phyloP scores from a whole-genome alignment of 2,113 vertebrate species.

The Chelonoidis abingdonii region DNA sequence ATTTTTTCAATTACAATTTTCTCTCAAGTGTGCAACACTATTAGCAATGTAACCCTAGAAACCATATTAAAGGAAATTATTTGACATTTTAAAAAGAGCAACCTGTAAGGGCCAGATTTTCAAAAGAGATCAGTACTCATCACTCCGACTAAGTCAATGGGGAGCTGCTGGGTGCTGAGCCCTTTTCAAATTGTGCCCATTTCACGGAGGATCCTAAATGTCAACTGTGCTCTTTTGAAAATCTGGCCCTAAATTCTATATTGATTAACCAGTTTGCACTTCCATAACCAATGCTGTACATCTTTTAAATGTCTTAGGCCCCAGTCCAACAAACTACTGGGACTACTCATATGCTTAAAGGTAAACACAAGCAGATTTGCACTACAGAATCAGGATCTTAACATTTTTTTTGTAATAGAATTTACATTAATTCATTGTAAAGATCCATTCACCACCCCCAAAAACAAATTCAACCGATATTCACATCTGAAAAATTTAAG shows the following conservation, averaged over 20 bases:
- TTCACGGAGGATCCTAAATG: background rate
- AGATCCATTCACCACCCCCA: fast-evolving
- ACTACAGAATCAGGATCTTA: background rate
- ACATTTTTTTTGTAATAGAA: background rate
- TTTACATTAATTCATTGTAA: background rate
- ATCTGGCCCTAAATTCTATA: background rate
- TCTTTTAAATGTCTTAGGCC: background rate
- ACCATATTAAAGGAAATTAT: background rate
- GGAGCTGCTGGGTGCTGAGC: background rate
- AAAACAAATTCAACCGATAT: background rate
- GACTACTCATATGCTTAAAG: background rate
- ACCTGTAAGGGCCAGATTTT: background rate
- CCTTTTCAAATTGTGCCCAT: background rate
- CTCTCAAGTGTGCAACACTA: background rate
- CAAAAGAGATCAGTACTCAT: background rate
- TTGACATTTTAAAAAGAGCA: background rate
- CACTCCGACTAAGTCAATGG: background rate
- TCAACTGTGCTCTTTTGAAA: background rate
- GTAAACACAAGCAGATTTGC: background rate
- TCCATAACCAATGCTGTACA: background rate
- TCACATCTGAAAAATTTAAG: background rate
- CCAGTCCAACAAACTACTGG: fast-evolving
- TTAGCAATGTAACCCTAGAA: background rate
- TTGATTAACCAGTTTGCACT: background rate
- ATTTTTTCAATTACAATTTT: background rate